Conservation (phyloP, 2,888 invertebrate species). For the Eucriotettix oculatus region DNA sequence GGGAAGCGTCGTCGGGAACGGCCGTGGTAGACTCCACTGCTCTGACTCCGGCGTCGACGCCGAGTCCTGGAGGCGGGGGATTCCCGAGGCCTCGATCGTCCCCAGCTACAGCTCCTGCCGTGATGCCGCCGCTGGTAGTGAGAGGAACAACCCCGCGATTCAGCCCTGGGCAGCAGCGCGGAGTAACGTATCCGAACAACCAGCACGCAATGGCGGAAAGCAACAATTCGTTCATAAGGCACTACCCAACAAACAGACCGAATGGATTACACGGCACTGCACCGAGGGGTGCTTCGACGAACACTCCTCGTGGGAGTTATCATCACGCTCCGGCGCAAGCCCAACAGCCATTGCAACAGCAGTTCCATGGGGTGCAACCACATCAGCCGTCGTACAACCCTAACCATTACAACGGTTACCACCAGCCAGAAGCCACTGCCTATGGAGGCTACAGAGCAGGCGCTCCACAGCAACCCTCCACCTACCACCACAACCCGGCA, state of each 20-base stretch:
- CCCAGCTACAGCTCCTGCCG: slow-evolving; percentile 3
- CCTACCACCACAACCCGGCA: slow-evolving; percentile 12
- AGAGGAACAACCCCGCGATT: not conserved
- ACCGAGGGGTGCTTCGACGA: too few species aligned
- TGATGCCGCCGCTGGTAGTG: slow-evolving; percentile 4
- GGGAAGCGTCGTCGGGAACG: not conserved
- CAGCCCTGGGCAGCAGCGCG: not conserved
- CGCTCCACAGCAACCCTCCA: slow-evolving; percentile 11
- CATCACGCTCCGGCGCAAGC: not conserved
- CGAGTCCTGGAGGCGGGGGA: slow-evolving; percentile 33
- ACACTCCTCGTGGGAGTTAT: not conserved
- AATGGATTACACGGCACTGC: too few species aligned
- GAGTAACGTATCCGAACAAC: not conserved
- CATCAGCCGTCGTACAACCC: not conserved
- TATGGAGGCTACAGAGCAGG: not conserved
- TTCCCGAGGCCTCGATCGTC: slow-evolving; percentile 35
- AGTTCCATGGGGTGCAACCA: not conserved
- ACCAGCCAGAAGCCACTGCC: not conserved
- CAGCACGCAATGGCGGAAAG: too few species aligned
- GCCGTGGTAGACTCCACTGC: slow-evolving; percentile 21
- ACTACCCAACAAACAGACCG: too few species aligned
- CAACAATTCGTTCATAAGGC: too few species aligned
- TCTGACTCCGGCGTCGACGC: slow-evolving; percentile 16
- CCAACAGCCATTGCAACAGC: slow-evolving; percentile 2
- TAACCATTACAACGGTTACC: not conserved